Percentiles rank a stretch among this genome's conserved stretches.
These are phyloP conservation scores for Sitodiplosis mosellana DNA, from an alignment of 1,140 invertebrate species.

Conservation along the genomic window DNA sequence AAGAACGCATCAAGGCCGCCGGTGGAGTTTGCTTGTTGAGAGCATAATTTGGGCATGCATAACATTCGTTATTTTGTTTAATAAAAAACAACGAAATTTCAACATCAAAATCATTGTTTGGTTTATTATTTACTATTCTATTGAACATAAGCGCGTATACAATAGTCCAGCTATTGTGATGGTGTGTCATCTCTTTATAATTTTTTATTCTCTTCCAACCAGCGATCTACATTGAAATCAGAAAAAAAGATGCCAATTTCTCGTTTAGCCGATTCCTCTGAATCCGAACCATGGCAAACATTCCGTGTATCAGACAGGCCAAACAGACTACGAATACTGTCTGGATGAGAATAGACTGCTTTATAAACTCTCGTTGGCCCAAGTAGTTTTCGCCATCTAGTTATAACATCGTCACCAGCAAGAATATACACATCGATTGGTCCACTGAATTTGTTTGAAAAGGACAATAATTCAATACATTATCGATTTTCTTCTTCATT, in stretches of 20 bases:
- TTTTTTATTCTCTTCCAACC: not conserved
- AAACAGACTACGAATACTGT: conserved; percentile 59
- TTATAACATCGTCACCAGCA: conserved; percentile 52
- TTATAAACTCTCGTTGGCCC: conserved; percentile 76
- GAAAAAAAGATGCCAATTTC: conserved; percentile 75
- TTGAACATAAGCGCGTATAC: not conserved
- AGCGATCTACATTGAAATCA: conserved; percentile 37
- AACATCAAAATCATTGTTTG: too few relatives aligned
- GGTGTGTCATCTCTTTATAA: too few relatives aligned
- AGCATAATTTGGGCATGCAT: conserved; percentile 68
- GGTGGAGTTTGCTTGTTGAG: conserved; percentile 93
- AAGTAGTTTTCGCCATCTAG: conserved; percentile 61
- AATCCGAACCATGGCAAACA: conserved; percentile 84
- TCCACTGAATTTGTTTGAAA: conserved; percentile 46
- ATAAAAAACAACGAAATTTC: too few relatives aligned
- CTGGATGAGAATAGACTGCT: conserved; percentile 55
- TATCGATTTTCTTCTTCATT: not conserved
- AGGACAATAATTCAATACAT: not conserved
- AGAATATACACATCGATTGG: conserved; percentile 61
- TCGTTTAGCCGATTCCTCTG: conserved; percentile 43
- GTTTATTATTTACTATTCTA: not conserved
- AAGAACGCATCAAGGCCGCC: conserved; percentile 91
- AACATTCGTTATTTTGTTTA: not conserved
- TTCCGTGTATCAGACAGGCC: conserved; percentile 85
- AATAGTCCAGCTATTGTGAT: too few relatives aligned